These are phyloP conservation scores for Melanocharis versteri DNA, from an alignment of 2,113 vertebrate species.

Conservation along the genomic window DNA sequence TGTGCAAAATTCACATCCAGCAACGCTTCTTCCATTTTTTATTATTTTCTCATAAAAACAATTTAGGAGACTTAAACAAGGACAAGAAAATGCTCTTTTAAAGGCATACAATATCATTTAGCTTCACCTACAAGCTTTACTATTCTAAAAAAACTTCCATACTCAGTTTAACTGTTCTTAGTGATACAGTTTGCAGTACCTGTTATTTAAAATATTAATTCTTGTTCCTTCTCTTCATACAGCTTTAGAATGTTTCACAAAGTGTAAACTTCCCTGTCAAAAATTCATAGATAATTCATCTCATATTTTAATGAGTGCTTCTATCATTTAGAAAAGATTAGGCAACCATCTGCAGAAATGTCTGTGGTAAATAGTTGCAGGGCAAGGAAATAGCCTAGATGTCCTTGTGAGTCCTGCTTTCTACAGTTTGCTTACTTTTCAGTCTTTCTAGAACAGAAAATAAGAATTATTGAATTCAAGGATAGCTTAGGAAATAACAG, in stretches of 20 bases:
- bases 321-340: conserved; percentile 18
- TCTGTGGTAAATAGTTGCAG: not conserved
- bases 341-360: conserved; percentile 1
- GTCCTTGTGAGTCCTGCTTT: not conserved
- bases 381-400: not conserved
- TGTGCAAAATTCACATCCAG: not conserved
- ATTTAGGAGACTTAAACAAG: not conserved
- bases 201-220: not conserved
- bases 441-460: not conserved
- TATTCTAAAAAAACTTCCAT: not conserved
- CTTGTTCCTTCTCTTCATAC: not conserved
- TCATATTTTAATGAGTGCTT: not conserved
- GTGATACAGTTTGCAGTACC: not conserved
- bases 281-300: conserved; percentile 9
- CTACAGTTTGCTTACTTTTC: not conserved
- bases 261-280: not conserved
- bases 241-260: not conserved
- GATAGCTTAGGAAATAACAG: not conserved
- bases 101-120: not conserved
- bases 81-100: not conserved
- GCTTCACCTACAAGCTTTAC: not conserved
- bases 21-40: not conserved
- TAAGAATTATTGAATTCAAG: not conserved
- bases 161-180: not conserved
- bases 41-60: not conserved